Percentiles rank a stretch among this genome's conserved stretches.
Conservation (phyloP, 2,113 vertebrate genomes). For the Paratilapia polleni region DNA sequence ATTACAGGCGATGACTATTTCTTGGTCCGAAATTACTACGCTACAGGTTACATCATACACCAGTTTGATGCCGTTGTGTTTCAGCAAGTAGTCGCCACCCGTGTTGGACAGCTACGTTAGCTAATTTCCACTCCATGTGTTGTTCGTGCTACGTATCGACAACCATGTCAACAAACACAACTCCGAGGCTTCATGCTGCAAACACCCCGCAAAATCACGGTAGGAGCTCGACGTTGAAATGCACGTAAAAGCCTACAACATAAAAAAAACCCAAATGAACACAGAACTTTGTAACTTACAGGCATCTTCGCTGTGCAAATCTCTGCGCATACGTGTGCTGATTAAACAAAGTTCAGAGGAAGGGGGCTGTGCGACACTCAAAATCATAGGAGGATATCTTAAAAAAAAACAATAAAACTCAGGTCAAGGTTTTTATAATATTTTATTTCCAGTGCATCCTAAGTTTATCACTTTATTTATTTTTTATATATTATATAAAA, state of each 20-base stretch:
- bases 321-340: slow-evolving; percentile 16
- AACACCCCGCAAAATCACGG: background rate
- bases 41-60: background rate
- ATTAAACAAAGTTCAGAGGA: background rate
- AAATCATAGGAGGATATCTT: background rate
- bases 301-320: slow-evolving; percentile 48
- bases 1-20: background rate
- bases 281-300: slow-evolving; percentile 44
- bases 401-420: background rate
- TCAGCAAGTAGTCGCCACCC: slow-evolving; percentile 48
- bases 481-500: too few relatives aligned
- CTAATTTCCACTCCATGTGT: slow-evolving; percentile 12
- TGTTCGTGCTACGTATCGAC: background rate
- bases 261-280: background rate
- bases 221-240: too few relatives aligned
- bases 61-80: background rate
- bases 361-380: background rate
- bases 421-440: background rate
- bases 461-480: too few relatives aligned
- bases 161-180: background rate
- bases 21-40: background rate
- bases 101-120: slow-evolving; percentile 11
- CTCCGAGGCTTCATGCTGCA: background rate
- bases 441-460: too few relatives aligned
- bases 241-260: background rate